Evolutionary conservation across 2,888 invertebrate genomes (phyloP).

Genomic region (Argynnis bischoffii): DNA sequence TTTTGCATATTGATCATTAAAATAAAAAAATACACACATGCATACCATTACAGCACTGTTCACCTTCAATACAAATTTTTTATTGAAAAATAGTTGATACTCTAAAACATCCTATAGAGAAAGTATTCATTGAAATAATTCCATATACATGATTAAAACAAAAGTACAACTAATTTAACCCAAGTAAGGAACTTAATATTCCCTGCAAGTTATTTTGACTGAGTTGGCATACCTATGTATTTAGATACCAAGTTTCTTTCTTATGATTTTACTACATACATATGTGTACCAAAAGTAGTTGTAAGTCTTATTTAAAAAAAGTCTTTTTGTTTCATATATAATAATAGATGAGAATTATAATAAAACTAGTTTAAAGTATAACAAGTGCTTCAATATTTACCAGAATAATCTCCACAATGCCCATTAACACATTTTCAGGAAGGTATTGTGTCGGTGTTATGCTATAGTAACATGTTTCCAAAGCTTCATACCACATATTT

Average conservation of each 20-base stretch:
- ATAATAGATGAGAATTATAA: neutral
- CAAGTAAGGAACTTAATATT: neutral
- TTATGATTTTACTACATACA: neutral
- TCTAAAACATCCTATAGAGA: too few species aligned
- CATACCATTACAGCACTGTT: too few species aligned
- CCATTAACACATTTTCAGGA: conserved; percentile 60
- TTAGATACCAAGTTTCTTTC: too few species aligned
- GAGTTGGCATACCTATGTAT: too few species aligned
- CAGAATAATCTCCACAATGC: conserved; percentile 72
- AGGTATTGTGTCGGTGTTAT: conserved; percentile 64
- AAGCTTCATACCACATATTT: conserved; percentile 70
- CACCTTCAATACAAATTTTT: too few species aligned
- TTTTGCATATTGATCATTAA: too few species aligned
- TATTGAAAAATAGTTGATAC: too few species aligned
- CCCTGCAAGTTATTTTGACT: neutral
- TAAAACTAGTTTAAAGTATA: neutral
- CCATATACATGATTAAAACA: too few species aligned
- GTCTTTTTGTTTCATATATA: neutral
- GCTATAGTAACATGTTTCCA: conserved; percentile 65
- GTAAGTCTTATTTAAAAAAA: neutral
- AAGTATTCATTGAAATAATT: too few species aligned
- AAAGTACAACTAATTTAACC: too few species aligned
- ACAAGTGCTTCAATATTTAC: conserved; percentile 49
- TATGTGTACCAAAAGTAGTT: neutral
- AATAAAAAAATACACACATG: too few species aligned